These are phyloP conservation scores for Macropodus opercularis DNA, from an alignment of 2,797 vertebrate genomes.

Conservation along the genomic window DNA sequence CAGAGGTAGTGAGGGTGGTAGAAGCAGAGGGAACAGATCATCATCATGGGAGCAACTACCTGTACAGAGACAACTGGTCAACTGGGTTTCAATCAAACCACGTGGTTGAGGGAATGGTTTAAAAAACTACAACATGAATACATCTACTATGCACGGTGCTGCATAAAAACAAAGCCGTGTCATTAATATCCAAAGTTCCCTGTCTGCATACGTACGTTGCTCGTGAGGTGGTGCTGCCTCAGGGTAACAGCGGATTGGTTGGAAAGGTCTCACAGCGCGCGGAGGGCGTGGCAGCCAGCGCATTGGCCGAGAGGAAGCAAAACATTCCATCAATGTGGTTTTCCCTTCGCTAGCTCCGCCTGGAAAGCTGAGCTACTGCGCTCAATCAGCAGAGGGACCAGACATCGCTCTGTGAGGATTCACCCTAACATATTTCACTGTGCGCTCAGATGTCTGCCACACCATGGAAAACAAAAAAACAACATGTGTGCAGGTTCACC, in stretches of 20 bases:
- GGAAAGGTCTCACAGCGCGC: slow-evolving; percentile 73
- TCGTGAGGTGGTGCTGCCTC: slow-evolving; percentile 74
- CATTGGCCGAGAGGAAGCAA: slow-evolving; percentile 69
- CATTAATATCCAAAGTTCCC: not conserved
- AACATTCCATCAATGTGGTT: slow-evolving; percentile 82
- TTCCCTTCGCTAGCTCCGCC: slow-evolving; percentile 75
- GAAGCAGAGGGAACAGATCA: not conserved
- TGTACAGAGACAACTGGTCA: no score
- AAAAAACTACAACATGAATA: not conserved
- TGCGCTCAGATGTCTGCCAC: slow-evolving; percentile 14
- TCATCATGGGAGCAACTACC: not conserved
- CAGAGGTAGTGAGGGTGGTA: not conserved
- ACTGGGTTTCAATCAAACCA: not conserved
- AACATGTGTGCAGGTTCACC: slow-evolving; percentile 45
- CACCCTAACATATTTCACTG: slow-evolving; percentile 46
- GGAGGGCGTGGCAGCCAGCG: slow-evolving; percentile 61
- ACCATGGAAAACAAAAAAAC: slow-evolving; percentile 19
- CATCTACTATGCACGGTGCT: not conserved
- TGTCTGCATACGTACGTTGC: slow-evolving; percentile 80
- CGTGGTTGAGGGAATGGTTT: not conserved
- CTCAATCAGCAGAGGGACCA: slow-evolving; percentile 32
- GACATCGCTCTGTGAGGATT: slow-evolving; percentile 47
- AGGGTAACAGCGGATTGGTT: slow-evolving; percentile 83
- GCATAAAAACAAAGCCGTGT: not conserved
- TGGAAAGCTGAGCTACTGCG: slow-evolving; percentile 48